These are phyloP conservation scores for Sinella curviseta DNA, from an alignment of 1,140 invertebrate genomes.

Conservation along the genomic window DNA sequence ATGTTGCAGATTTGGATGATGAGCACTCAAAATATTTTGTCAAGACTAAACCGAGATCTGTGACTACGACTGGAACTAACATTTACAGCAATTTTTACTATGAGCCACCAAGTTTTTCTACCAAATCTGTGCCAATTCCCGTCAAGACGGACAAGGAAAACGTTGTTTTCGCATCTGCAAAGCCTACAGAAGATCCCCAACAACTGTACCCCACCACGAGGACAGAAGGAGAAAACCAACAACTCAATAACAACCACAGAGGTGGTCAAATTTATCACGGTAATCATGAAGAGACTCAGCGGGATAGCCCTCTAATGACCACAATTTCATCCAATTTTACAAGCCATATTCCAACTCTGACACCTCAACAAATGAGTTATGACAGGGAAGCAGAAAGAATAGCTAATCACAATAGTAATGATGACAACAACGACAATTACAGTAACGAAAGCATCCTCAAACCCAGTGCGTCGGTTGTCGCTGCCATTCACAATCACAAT, in stretches of 20 bases:
- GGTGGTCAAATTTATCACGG: background rate
- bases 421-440: background rate
- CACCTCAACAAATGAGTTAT: background rate
- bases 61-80: background rate
- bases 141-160: background rate
- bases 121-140: conserved; percentile 13
- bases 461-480: background rate
- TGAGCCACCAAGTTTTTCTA: conserved; percentile 18
- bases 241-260: background rate
- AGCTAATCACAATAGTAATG: background rate
- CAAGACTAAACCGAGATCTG: conserved; percentile 34
- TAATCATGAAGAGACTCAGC: background rate
- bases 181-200: background rate
- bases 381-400: background rate
- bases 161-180: background rate
- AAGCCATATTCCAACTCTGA: background rate
- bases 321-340: background rate
- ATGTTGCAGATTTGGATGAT: conserved; percentile 39
- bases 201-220: background rate
- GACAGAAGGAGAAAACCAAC: background rate
- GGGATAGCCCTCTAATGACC: background rate
- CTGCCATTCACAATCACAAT: background rate
- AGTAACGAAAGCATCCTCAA: background rate
- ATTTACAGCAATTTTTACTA: conserved; percentile 15
- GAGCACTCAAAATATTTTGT: conserved; percentile 39